phyloP scores from a whole-genome alignment of 2,888 invertebrate species.

The Aleiodes leptofemur region DNA sequence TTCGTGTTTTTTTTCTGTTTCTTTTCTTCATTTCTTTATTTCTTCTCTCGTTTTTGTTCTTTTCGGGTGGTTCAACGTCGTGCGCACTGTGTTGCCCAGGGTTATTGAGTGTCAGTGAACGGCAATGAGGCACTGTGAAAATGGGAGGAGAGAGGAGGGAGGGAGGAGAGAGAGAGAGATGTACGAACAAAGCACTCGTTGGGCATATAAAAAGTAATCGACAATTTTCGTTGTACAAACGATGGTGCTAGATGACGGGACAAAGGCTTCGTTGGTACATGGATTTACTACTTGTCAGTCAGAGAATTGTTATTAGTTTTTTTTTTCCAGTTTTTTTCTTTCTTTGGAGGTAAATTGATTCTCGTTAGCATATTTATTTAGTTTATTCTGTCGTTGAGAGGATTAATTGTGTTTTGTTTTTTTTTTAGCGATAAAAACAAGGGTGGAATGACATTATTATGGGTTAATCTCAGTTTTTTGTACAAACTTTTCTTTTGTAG shows the following conservation, averaged over 20 bases:
- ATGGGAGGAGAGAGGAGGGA: background rate
- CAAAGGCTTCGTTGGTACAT: constrained; percentile 38
- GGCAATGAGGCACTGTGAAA: background rate
- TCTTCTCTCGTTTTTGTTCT: constrained; percentile 8
- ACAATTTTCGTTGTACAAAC: constrained; percentile 51
- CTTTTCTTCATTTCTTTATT: too few relatives aligned
- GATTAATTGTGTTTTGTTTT: too few relatives aligned
- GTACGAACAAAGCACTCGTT: constrained; percentile 46
- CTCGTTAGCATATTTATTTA: background rate
- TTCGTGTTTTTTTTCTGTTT: background rate
- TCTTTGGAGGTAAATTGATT: background rate
- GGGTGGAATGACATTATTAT: too few relatives aligned
- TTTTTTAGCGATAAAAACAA: too few relatives aligned
- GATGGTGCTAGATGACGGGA: constrained; percentile 38
- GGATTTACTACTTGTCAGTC: constrained; percentile 11
- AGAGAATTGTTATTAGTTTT: background rate
- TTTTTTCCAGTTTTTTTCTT: background rate
- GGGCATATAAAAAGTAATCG: constrained; percentile 55
- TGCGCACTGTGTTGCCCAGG: constrained; percentile 5
- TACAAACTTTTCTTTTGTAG: too few relatives aligned
- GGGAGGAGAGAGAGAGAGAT: constrained; percentile 1
- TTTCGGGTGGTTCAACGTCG: constrained; percentile 9
- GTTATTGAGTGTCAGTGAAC: constrained; percentile 15
- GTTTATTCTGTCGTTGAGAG: too few relatives aligned
- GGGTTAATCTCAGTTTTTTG: too few relatives aligned